Base-by-base conservation (phyloP, 2,797 vertebrate genomes). In the Denticeps clupeoides region DNA sequence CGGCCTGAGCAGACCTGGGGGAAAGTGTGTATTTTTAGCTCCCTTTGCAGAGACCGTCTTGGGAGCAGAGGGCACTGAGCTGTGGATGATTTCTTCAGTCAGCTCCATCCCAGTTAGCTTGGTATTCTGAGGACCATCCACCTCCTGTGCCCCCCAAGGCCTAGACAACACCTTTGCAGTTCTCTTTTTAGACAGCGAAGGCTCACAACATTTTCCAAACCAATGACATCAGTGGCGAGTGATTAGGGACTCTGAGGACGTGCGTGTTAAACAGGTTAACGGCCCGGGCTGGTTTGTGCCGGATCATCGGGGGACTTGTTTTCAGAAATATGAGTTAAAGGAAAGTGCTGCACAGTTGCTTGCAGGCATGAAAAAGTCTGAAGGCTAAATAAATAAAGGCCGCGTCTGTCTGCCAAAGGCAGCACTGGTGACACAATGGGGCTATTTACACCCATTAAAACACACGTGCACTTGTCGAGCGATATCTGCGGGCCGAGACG, bases 1-100 rank as follows among this genome's bases (percentile, higher is more conserved):
- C 64, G 55, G 48, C 51, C 59, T 32, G 53, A 51, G 47, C 47
- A 59, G 55, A 71, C 65, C 56, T 56, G 46, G 44, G 65, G 61
- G 63, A 64, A 57, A 53, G 52, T 47, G 55, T 60, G 56, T 71
- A 68, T 68, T 71, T 71, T 68, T 64, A 64, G 68, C 60, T 64
- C 53, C 35, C 52, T 64, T 64, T 56, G 63, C 61, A 51, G 47
- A 59, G 55, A 38, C 47, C 40, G 53, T 62, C 62, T 58, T 53
- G 64, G 58, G 64, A 70, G 53, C 58, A 61, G 55, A 53, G 57
- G 62, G 62, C 59, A 67, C 46, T 61, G 62, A 70, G 62, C 64
- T 68, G 65, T 68, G 65, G 58, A 58, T 66, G 68, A 71, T 71
- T 62, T 54, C 52, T 55, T 51, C 55, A 53, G 65, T 64, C 68